Percentiles rank a stretch among this genome's conserved stretches.
Conservation (phyloP, 2,888 invertebrate genomes). For the Meliscaeva auricollis region DNA sequence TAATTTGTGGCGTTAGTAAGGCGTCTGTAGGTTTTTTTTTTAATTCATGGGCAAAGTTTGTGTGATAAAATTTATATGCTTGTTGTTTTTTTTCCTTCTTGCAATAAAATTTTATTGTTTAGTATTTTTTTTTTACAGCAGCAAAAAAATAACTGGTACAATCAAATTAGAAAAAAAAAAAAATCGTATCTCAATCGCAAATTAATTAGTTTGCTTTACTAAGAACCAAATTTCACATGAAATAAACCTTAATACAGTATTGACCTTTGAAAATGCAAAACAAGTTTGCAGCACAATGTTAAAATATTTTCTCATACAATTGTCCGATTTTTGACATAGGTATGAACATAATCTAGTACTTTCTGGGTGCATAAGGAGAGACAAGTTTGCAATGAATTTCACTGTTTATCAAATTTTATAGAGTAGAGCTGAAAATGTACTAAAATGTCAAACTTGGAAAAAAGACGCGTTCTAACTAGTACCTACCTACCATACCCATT, state of each 20-base stretch:
- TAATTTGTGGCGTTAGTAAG: neutral
- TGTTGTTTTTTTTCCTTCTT: neutral
- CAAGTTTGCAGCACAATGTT: no score
- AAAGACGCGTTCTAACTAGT: no score
- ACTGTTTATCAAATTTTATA: no score
- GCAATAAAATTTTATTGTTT: neutral
- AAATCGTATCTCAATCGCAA: neutral
- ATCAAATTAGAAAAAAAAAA: neutral
- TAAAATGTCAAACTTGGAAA: no score
- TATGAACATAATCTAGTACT: no score
- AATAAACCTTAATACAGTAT: neutral
- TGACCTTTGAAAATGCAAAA: neutral
- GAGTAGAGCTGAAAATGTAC: no score
- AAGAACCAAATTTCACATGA: neutral
- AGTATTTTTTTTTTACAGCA: neutral
- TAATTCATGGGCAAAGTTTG: neutral
- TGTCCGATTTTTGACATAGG: no score
- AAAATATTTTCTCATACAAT: neutral
- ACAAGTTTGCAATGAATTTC: no score
- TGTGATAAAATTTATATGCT: conserved; percentile 3
- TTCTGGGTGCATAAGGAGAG: no score
- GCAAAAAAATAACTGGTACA: neutral
- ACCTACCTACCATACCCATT: no score
- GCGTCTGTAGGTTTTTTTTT: neutral
- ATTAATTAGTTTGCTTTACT: neutral